Evolutionary conservation across 2,888 invertebrate genomes (phyloP).

Genomic region (Drosophila atroscutellata): DNA sequence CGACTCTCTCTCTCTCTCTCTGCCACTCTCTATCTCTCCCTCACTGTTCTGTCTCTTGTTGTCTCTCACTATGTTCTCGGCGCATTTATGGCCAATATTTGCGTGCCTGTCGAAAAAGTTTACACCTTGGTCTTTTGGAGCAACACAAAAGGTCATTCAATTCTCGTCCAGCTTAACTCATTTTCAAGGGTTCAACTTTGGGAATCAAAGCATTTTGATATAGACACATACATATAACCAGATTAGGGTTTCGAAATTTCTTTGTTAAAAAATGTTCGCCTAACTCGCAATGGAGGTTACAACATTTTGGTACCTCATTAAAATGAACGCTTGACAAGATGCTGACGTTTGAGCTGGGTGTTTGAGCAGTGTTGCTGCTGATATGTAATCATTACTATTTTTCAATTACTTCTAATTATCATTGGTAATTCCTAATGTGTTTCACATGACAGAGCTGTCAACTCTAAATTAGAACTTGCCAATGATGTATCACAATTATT

Average conservation of each 20-base stretch:
- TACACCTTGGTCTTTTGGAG: constrained; percentile 42
- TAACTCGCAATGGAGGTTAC: neutral
- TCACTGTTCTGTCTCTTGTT: neutral
- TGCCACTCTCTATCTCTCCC: neutral
- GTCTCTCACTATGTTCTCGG: neutral
- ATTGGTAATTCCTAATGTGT: too few species aligned
- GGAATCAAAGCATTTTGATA: neutral
- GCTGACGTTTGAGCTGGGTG: neutral
- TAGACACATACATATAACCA: neutral
- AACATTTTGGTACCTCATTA: neutral
- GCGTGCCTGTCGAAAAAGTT: constrained; percentile 60
- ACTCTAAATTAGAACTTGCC: neutral
- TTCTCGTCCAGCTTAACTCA: constrained; percentile 3
- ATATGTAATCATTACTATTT: neutral
- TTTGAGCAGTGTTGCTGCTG: neutral
- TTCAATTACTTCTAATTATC: neutral
- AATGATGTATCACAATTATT: neutral
- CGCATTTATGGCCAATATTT: constrained; percentile 58
- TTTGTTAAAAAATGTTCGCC: neutral
- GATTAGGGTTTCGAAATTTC: neutral
- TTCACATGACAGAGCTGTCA: neutral
- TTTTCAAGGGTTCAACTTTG: constrained; percentile 6
- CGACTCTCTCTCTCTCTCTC: neutral
- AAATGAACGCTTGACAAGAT: neutral
- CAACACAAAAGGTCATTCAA: constrained; percentile 42